Conservation (phyloP, 2,113 vertebrate species). For the Neodontobutis hainanensis region DNA sequence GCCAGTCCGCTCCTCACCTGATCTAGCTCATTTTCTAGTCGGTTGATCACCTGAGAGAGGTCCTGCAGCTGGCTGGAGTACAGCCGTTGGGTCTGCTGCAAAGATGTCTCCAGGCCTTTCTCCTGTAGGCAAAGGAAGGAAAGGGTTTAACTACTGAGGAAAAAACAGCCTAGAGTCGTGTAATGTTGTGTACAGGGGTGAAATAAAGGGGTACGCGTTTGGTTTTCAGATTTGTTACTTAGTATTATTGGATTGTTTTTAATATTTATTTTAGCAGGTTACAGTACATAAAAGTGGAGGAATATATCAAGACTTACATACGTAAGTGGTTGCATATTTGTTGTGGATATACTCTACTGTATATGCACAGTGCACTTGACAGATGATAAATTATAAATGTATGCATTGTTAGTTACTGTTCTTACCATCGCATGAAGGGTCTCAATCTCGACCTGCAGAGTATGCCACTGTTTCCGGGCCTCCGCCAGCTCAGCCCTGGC, state of each 20-base stretch:
- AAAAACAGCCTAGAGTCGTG: too few relatives aligned
- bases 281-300: too few relatives aligned
- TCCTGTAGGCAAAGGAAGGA: slow-evolving; percentile 76
- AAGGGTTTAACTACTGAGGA: not conserved
- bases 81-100: slow-evolving; percentile 84
- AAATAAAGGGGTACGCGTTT: too few relatives aligned
- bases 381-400: not conserved
- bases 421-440: slow-evolving; percentile 92
- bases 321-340: too few relatives aligned
- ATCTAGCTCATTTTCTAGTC: slow-evolving; percentile 88
- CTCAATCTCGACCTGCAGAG: slow-evolving; percentile 92
- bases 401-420: not conserved
- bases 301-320: too few relatives aligned
- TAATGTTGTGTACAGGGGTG: too few relatives aligned
- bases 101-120: slow-evolving; percentile 86
- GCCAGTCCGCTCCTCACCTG: slow-evolving; percentile 86
- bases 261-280: too few relatives aligned
- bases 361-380: not conserved
- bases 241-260: too few relatives aligned
- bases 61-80: slow-evolving; percentile 88
- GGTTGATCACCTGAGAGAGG: slow-evolving; percentile 83
- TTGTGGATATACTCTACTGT: not conserved
- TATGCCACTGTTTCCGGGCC: slow-evolving; percentile 89
- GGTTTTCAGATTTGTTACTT: too few relatives aligned
- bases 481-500: slow-evolving; percentile 89